Evolutionary conservation across 2,888 invertebrate genomes (phyloP).

Genomic region (Plutella xylostella): DNA sequence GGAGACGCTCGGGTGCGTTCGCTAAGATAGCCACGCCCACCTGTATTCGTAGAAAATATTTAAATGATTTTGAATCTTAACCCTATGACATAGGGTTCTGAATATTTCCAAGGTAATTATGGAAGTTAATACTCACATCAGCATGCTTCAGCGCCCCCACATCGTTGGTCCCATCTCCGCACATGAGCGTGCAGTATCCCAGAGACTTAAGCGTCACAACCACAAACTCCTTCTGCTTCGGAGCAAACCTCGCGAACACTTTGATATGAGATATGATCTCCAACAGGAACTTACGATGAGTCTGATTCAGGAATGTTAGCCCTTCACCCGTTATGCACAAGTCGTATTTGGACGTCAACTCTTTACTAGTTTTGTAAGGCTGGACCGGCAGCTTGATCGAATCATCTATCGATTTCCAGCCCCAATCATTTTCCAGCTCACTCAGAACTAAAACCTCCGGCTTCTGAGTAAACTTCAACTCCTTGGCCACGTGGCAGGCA

Average conservation of each 20-base stretch:
- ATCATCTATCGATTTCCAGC: constrained; percentile 83
- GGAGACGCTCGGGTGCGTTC: constrained; percentile 75
- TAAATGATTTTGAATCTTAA: no score
- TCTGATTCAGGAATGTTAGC: constrained; percentile 75
- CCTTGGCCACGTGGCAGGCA: constrained; percentile 97
- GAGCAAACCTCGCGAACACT: constrained; percentile 97
- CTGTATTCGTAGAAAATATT: no score
- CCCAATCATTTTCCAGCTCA: constrained; percentile 64
- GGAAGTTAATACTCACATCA: constrained; percentile 76
- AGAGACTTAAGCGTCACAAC: constrained; percentile 88
- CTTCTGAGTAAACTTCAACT: constrained; percentile 88
- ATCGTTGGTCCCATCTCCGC: constrained; percentile 99
- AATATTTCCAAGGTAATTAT: neutral
- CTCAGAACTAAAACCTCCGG: constrained; percentile 74
- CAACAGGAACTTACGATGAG: constrained; percentile 73
- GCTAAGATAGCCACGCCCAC: constrained; percentile 92
- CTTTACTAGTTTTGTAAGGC: constrained; percentile 53
- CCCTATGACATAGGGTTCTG: no score
- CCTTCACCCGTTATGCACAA: constrained; percentile 97
- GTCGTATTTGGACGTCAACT: constrained; percentile 81
- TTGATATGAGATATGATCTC: constrained; percentile 86
- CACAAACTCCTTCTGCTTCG: constrained; percentile 98
- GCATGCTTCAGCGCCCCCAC: constrained; percentile 99
- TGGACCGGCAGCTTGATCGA: constrained; percentile 66
- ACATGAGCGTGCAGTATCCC: constrained; percentile 96